phyloP scores from a whole-genome alignment of 2,888 invertebrate species.

The Apeira syringaria region DNA sequence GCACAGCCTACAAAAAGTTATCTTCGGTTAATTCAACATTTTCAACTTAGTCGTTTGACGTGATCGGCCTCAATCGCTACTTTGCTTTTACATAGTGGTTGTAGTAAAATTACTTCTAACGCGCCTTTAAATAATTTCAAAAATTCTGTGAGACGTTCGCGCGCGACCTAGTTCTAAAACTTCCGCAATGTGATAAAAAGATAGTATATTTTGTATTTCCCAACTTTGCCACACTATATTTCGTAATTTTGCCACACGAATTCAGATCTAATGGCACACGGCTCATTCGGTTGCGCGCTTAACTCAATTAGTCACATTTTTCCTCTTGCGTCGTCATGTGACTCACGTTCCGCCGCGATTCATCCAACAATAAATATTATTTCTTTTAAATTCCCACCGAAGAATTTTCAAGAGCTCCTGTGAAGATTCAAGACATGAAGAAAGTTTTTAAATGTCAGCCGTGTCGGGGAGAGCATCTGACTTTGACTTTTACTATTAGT shows the following conservation, averaged over 20 bases:
- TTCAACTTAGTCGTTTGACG: constrained; percentile 46
- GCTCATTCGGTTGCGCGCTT: constrained; percentile 36
- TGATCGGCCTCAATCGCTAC: constrained; percentile 32
- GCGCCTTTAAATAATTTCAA: constrained; percentile 42
- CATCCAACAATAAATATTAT: constrained; percentile 20
- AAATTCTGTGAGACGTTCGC: constrained; percentile 55
- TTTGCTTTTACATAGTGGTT: constrained; percentile 44
- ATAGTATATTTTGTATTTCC: neutral
- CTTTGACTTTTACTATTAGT: constrained; percentile 85
- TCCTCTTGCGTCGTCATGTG: constrained; percentile 54
- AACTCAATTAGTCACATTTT: constrained; percentile 45
- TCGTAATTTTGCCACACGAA: constrained; percentile 1
- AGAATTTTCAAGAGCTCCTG: constrained; percentile 37
- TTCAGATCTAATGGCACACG: constrained; percentile 1
- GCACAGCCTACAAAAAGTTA: constrained; percentile 55
- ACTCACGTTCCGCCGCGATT: constrained; percentile 38
- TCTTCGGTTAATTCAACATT: constrained; percentile 52
- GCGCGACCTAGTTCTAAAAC: constrained; percentile 57
- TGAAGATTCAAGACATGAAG: constrained; percentile 38
- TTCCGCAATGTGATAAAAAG: constrained; percentile 54
- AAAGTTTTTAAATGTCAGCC: constrained; percentile 55
- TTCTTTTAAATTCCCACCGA: constrained; percentile 49
- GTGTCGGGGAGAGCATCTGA: constrained; percentile 87
- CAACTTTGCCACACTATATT: neutral
- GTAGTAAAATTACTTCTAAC: constrained; percentile 40